Base-by-base conservation (phyloP, 1,140 invertebrate species). In the Drosophila parabipectinata region DNA sequence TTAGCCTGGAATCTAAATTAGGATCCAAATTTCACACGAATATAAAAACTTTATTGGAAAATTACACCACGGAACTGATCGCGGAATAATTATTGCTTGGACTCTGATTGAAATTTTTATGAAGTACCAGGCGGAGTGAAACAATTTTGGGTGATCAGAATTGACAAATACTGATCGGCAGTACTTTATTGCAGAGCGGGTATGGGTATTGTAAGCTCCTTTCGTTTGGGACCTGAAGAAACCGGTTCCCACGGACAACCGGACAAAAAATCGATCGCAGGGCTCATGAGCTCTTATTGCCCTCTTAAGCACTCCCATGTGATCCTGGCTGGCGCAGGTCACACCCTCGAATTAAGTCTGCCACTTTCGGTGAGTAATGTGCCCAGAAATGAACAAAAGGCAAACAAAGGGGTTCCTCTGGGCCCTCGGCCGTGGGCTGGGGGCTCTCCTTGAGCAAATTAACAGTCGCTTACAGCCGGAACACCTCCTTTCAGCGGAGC, bases 341-440 rank as follows among this genome's bases (percentile, higher is more conserved):
- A 79, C 80, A 84, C 80, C 80, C 80, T 77, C 77, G 62, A 85
- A 84, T 85, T 85, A 84, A 64, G 59, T 34, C 81, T 80, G 80
- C 80, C 80, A 85, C 81, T 85, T 85, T 85, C 57, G 53, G 61
- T 79, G 77, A 84, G 44, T 85, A 85, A 85, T 85, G 80, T 69
- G 80, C 62, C 56, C 53, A 53, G 54, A 66, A 63, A 53, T 55
- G 53, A 39, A 45, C 34, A 39, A 60, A 64, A 81, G 30, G 61
- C 62, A 59, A 79, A 72, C 50, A 61, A 37, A 74, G 72, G 39
- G 50, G 24, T 59, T 30, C 58, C 58, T 30, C n/a, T 78, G 26
- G 5, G 26, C 5, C 4, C 26, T 28, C 5, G 26, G 68, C 58
- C 45, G 30, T 37, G 12, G 52, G 26, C 26, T 41, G 12, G 3